Percentiles rank a stretch among this genome's conserved stretches.
These are phyloP conservation scores for Anorthoa munda DNA, from an alignment of 2,888 invertebrate genomes.

Conservation along the genomic window DNA sequence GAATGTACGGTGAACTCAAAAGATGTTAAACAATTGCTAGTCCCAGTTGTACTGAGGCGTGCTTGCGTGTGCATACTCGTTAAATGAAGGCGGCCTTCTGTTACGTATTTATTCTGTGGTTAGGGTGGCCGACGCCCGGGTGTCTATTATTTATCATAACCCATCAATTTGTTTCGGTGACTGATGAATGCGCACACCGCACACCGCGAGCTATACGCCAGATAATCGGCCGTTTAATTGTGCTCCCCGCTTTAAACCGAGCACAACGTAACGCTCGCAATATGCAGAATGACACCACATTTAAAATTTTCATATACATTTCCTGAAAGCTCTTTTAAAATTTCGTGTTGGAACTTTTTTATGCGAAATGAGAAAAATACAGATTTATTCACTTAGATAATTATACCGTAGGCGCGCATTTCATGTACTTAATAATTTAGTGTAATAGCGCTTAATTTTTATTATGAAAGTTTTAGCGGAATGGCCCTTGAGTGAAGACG, in stretches of 20 bases:
- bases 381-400: constrained; percentile 50
- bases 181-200: constrained; percentile 68
- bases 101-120: constrained; percentile 2
- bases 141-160: constrained; percentile 79
- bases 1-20: no score
- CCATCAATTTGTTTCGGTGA: constrained; percentile 79
- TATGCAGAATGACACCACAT: constrained; percentile 34
- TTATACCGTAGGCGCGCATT: constrained; percentile 57
- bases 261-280: constrained; percentile 31
- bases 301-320: constrained; percentile 47
- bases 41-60: background rate
- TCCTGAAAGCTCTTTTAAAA: constrained; percentile 41
- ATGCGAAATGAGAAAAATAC: constrained; percentile 48
- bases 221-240: constrained; percentile 67
- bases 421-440: constrained; percentile 38
- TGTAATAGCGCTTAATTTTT: constrained; percentile 37
- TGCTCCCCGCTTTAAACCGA: constrained; percentile 41
- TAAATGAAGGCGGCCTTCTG: constrained; percentile 3
- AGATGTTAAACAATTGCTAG: background rate
- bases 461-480: constrained; percentile 24
- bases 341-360: constrained; percentile 35
- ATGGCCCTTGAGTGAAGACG: constrained; percentile 25
- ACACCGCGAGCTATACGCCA: constrained; percentile 53
- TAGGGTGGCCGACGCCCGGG: constrained; percentile 30
- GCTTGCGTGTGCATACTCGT: background rate